Percentiles rank a stretch among this genome's conserved stretches.
phyloP scores from a whole-genome alignment of 2,888 invertebrate species.

The Hedya salicella region DNA sequence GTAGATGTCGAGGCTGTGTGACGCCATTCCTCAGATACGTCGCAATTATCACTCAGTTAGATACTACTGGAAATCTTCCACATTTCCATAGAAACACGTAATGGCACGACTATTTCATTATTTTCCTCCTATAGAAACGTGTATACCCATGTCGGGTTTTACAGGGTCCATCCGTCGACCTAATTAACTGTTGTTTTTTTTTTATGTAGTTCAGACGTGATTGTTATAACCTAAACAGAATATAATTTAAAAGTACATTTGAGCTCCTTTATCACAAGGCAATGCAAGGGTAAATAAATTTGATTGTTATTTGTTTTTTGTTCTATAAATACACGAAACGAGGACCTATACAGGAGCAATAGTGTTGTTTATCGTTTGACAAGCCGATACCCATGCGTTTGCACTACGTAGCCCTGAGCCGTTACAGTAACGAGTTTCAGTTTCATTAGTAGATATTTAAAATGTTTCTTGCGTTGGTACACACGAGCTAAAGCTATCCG shows the following conservation, averaged over 20 bases:
- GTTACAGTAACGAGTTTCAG: constrained; percentile 30
- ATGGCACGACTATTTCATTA: not conserved
- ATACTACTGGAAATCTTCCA: constrained; percentile 35
- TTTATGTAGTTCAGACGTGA: no score
- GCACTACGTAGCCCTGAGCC: constrained; percentile 1
- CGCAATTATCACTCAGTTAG: constrained; percentile 37
- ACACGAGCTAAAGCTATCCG: not conserved
- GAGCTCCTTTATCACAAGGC: no score
- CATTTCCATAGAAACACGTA: constrained; percentile 17
- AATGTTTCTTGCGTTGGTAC: not conserved
- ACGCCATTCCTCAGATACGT: constrained; percentile 23
- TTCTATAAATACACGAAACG: not conserved
- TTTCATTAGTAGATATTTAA: constrained; percentile 21
- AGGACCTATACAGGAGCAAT: not conserved
- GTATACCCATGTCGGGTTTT: no score
- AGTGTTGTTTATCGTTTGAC: not conserved
- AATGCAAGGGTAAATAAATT: no score
- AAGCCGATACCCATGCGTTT: not conserved
- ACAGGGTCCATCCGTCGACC: no score
- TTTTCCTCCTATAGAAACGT: constrained; percentile 12
- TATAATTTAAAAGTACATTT: no score
- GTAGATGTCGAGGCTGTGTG: constrained; percentile 29
- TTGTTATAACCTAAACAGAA: no score
- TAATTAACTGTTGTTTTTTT: no score
- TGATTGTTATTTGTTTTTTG: no score